Evolutionary conservation across 2,797 vertebrate genomes (phyloP).

Genomic region (Rhabdophis nuchalis): DNA sequence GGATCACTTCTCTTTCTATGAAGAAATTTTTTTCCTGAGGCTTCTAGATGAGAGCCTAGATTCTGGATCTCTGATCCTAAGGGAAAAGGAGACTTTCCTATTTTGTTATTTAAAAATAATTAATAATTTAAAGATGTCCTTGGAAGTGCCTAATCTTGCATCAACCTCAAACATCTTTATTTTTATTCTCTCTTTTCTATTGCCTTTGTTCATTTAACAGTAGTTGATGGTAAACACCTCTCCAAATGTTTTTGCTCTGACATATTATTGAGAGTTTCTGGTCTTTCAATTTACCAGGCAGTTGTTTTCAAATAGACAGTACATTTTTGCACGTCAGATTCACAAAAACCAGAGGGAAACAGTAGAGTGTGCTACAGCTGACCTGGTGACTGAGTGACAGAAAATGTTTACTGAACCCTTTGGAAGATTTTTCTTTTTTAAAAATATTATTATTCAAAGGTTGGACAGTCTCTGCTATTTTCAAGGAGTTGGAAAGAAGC

Average conservation of each 20-base stretch:
- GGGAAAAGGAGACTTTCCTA: background rate
- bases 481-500: slow-evolving; percentile 80
- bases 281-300: slow-evolving; percentile 56
- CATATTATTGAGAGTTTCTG: slow-evolving; percentile 48
- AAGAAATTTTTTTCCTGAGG: background rate
- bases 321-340: slow-evolving; percentile 46
- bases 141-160: slow-evolving; percentile 42
- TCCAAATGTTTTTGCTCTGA: background rate
- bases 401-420: slow-evolving; percentile 62
- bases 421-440: background rate
- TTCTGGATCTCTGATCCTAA: background rate
- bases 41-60: background rate
- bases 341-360: slow-evolving; percentile 52
- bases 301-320: slow-evolving; percentile 64
- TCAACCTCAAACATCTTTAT: slow-evolving; percentile 39
- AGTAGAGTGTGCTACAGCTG: slow-evolving; percentile 38
- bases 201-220: slow-evolving; percentile 45
- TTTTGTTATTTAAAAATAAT: slow-evolving; percentile 13
- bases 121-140: slow-evolving; percentile 13
- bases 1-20: background rate
- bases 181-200: slow-evolving; percentile 45
- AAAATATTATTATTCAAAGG: slow-evolving; percentile 54
- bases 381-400: slow-evolving; percentile 66
- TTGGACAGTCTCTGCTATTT: slow-evolving; percentile 72
- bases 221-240: slow-evolving; percentile 46